These are phyloP conservation scores for Fregetta grallaria DNA, from an alignment of 2,113 vertebrate species.

Conservation along the genomic window DNA sequence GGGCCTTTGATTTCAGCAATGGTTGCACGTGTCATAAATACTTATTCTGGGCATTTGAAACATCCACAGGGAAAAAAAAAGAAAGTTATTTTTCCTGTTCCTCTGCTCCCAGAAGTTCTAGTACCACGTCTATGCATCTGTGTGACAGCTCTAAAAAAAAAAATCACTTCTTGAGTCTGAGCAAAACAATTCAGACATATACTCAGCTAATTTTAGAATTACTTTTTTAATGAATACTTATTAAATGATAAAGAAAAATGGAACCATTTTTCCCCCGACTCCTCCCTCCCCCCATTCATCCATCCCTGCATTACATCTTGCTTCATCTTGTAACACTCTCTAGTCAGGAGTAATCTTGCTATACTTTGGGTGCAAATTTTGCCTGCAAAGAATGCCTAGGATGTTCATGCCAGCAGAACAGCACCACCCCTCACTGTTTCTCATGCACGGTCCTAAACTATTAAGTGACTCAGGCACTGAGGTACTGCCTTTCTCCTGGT, in stretches of 20 bases:
- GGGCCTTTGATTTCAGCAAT: constrained; percentile 14
- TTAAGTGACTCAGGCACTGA: background rate
- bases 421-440: background rate
- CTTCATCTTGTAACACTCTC: background rate
- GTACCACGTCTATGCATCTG: background rate
- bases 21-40: background rate
- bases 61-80: background rate
- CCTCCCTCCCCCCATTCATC: background rate
- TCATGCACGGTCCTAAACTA: background rate
- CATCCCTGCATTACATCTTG: background rate
- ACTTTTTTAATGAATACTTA: background rate
- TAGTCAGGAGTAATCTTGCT: background rate
- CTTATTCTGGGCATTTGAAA: background rate
- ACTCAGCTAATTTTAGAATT: background rate
- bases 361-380: background rate
- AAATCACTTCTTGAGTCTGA: accelerated
- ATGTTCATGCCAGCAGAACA: background rate
- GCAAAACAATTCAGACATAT: background rate
- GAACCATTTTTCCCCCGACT: background rate
- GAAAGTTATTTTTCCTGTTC: background rate
- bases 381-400: background rate
- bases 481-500: background rate
- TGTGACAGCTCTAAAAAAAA: background rate
- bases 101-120: background rate
- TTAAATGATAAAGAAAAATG: background rate